These are phyloP conservation scores for Eudasyphora cyanicolor DNA, from an alignment of 2,888 invertebrate genomes.

Conservation along the genomic window DNA sequence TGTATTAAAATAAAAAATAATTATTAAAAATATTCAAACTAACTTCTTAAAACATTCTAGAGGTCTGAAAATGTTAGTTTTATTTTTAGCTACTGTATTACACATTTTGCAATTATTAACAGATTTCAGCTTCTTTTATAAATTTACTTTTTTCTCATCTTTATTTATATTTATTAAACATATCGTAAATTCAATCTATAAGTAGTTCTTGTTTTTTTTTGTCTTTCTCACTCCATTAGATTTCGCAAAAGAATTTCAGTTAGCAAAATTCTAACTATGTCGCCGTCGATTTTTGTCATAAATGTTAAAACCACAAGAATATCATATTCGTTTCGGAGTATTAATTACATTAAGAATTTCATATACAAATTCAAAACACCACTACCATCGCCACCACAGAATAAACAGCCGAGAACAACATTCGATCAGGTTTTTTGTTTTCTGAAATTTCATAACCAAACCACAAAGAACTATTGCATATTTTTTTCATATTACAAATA, in stretches of 20 bases:
- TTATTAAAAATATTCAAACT: too few relatives aligned
- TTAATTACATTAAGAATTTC: constrained; percentile 55
- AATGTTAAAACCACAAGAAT: constrained; percentile 50
- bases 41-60: too few relatives aligned
- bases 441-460: constrained; percentile 2
- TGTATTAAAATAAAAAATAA: too few relatives aligned
- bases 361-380: not conserved
- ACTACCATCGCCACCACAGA: constrained; percentile 5
- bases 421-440: not conserved
- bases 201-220: not conserved
- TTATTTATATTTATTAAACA: too few relatives aligned
- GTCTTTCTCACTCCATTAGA: too few relatives aligned
- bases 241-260: not conserved
- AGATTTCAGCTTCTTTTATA: too few relatives aligned
- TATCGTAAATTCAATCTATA: not conserved
- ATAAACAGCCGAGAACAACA: not conserved
- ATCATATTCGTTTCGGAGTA: constrained; percentile 34
- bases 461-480: constrained; percentile 4
- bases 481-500: not conserved
- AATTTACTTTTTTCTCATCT: too few relatives aligned
- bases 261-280: not conserved
- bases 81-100: too few relatives aligned
- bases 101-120: too few relatives aligned
- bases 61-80: too few relatives aligned
- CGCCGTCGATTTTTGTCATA: not conserved